A percentile compares a stretch with the other conserved stretches of the same genome.
Evolutionary conservation across 2,113 vertebrate genomes (phyloP).

Genomic region (Peromyscus californicus): DNA sequence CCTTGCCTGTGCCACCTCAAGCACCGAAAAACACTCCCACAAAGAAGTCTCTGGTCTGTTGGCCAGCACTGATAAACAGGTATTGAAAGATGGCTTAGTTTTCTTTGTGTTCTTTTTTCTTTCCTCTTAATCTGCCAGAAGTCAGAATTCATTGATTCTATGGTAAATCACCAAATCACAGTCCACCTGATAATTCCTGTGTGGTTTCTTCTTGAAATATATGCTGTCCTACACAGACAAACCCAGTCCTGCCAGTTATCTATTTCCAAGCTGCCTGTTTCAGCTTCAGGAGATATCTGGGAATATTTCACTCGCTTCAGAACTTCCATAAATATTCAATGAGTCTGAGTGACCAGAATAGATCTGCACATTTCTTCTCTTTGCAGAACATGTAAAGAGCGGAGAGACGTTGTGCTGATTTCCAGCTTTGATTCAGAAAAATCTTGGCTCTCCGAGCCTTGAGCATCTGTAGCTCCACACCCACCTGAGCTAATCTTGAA

Average conservation of each 20-base stretch:
- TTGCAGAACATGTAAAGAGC: slow-evolving; percentile 82
- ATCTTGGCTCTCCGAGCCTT: slow-evolving; percentile 58
- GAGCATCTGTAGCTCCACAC: slow-evolving; percentile 79
- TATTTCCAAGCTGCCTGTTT: slow-evolving; percentile 83
- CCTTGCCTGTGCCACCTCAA: background rate
- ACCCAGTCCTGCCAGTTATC: slow-evolving; percentile 73
- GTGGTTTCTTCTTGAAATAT: slow-evolving; percentile 55
- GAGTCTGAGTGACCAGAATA: slow-evolving; percentile 89
- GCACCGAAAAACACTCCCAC: background rate
- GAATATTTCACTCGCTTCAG: slow-evolving; percentile 87
- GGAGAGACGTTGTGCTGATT: slow-evolving; percentile 77
- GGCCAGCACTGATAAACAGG: background rate
- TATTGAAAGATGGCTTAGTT: slow-evolving; percentile 38
- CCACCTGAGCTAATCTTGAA: slow-evolving; percentile 77
- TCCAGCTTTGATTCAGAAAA: slow-evolving; percentile 83
- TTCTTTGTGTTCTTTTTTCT: slow-evolving; percentile 5
- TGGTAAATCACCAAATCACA: slow-evolving; percentile 35
- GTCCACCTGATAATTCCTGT: slow-evolving; percentile 75
- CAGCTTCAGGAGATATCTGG: slow-evolving; percentile 83
- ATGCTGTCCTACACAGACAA: slow-evolving; percentile 72
- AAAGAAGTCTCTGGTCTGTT: background rate
- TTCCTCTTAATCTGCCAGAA: slow-evolving; percentile 11
- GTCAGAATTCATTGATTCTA: slow-evolving; percentile 68
- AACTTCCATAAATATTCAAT: slow-evolving; percentile 88
- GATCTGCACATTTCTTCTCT: slow-evolving; percentile 86